Percentiles rank a stretch among this genome's conserved stretches.
Evolutionary conservation across 1,140 invertebrate genomes (phyloP).

Genomic region (Diuraphis noxia): DNA sequence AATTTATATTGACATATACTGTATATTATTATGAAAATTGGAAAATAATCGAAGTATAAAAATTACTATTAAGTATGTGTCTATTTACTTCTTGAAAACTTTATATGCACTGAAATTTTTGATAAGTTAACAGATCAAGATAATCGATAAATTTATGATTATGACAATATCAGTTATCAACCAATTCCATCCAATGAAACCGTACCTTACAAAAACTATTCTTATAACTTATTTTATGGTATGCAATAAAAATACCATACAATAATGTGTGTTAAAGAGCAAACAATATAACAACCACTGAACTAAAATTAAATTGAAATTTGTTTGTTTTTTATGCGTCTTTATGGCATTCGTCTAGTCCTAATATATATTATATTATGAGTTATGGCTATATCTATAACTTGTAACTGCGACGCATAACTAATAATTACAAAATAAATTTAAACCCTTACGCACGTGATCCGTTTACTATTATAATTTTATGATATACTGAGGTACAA

Average conservation of each 20-base stretch:
- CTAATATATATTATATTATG: too few species aligned
- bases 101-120: neutral
- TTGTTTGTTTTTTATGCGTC: neutral
- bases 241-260: neutral
- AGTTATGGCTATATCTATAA: neutral
- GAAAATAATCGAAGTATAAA: too few species aligned
- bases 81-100: too few species aligned
- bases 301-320: neutral
- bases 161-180: neutral
- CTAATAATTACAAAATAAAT: neutral
- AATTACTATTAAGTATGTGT: too few species aligned
- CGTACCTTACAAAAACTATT: neutral
- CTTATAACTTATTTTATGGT: neutral
- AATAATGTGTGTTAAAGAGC: neutral
- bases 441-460: neutral
- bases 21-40: neutral
- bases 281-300: neutral
- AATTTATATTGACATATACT: neutral
- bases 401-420: neutral
- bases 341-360: neutral
- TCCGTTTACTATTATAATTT: neutral
- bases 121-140: neutral
- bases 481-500: neutral
- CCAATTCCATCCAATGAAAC: neutral
- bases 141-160: neutral